These are phyloP conservation scores for Aphaenogaster rudis DNA, from an alignment of 1,140 invertebrate species.

Conservation along the genomic window DNA sequence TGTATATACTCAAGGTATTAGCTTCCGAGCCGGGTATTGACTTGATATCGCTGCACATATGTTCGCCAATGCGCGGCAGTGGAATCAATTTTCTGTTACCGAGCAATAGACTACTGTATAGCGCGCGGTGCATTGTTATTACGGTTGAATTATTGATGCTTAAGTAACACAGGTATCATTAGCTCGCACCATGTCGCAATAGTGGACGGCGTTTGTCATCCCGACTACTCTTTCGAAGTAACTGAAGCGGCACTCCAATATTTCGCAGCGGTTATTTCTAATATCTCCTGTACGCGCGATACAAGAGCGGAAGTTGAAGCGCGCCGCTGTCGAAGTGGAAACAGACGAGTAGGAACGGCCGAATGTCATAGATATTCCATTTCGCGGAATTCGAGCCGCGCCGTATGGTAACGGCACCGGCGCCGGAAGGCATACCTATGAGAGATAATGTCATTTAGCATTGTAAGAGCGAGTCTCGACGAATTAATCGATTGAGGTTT, in stretches of 20 bases:
- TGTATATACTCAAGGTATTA: conserved; percentile 57
- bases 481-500: conserved; percentile 18
- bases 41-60: conserved; percentile 42
- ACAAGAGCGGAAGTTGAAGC: conserved; percentile 10
- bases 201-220: conserved; percentile 16
- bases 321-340: background rate
- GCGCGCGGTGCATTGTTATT: conserved; percentile 29
- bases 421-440: background rate
- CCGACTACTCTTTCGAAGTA: background rate
- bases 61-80: background rate
- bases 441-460: conserved; percentile 32
- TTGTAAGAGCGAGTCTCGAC: conserved; percentile 26
- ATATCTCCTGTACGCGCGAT: conserved; percentile 28
- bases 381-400: conserved; percentile 21
- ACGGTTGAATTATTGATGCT: conserved; percentile 40
- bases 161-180: conserved; percentile 47
- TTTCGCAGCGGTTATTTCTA: conserved; percentile 41
- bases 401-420: background rate
- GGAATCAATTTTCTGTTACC: conserved; percentile 60
- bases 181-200: conserved; percentile 16
- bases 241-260: conserved; percentile 7
- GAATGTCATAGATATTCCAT: conserved; percentile 29
- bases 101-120: conserved; percentile 12
- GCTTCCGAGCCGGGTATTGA: conserved; percentile 56
- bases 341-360: background rate